These are phyloP conservation scores for Polypterus senegalus DNA, from an alignment of 2,113 vertebrate species.

Conservation along the genomic window DNA sequence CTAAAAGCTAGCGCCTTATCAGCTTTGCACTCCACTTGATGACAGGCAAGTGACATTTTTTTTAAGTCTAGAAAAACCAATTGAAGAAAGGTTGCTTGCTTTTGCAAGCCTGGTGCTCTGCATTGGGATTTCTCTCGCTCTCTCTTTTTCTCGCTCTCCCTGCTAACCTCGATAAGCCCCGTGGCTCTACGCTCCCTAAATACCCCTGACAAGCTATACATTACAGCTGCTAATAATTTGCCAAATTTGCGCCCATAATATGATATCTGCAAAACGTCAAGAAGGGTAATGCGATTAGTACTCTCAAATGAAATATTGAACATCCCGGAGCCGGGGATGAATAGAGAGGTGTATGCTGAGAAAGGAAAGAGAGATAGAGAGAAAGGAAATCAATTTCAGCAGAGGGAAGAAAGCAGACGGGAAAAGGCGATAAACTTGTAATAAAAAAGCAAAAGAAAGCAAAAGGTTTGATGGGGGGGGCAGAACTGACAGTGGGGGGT, in stretches of 20 bases:
- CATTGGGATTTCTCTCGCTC: too few species aligned
- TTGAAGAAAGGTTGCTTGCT: conserved; percentile 18
- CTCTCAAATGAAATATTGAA: conserved; percentile 83
- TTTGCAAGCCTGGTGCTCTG: conserved; percentile 20
- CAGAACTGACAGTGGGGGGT: conserved; percentile 41
- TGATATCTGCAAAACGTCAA: conserved; percentile 81
- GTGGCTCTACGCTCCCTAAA: conserved; percentile 68
- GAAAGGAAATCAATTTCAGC: conserved; percentile 70
- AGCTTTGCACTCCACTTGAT: conserved; percentile 4
- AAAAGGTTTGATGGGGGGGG: conserved; percentile 31
- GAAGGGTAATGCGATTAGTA: conserved; percentile 77
- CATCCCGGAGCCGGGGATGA: conserved; percentile 68
- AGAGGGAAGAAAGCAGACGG: conserved; percentile 49
- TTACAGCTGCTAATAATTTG: conserved; percentile 76
- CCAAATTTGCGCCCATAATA: conserved; percentile 82
- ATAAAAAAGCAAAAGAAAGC: conserved; percentile 38
- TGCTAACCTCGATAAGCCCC: conserved; percentile 71
- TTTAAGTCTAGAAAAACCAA: conserved; percentile 12
- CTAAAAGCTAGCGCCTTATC: too few species aligned
- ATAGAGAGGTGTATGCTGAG: conserved; percentile 34
- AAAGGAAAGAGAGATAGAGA: conserved; percentile 50
- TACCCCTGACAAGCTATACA: conserved; percentile 72
- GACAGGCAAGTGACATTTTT: neutral
- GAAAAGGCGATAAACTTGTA: conserved; percentile 63
- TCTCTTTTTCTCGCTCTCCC: conserved; percentile 28